phyloP scores from a whole-genome alignment of 2,797 vertebrate species.

The Pipistrellus kuhlii region DNA sequence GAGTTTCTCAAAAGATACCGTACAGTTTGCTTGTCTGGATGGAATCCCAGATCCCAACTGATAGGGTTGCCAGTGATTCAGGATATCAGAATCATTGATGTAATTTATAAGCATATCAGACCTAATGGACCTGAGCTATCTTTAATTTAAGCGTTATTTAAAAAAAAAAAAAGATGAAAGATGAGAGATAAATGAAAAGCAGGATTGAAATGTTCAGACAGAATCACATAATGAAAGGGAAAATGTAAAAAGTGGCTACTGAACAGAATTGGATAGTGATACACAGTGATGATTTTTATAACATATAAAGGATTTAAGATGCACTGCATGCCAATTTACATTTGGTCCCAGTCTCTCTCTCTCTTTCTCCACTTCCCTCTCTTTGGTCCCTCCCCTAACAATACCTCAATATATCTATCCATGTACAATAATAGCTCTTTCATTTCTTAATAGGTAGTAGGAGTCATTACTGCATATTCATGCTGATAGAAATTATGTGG shows the following conservation, averaged over 20 bases:
- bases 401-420: background rate
- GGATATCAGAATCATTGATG: background rate
- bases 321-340: background rate
- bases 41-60: background rate
- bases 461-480: background rate
- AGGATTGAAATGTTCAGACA: background rate
- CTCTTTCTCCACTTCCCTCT: background rate
- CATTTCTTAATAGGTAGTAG: slow-evolving; percentile 3
- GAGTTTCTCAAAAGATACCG: background rate
- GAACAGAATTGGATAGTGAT: background rate
- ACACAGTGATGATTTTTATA: background rate
- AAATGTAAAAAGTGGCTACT: background rate
- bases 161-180: background rate
- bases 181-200: background rate
- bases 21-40: background rate
- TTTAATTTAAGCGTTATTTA: background rate
- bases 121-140: background rate
- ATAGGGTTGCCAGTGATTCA: background rate
- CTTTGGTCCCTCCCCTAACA: background rate
- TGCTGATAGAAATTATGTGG: background rate
- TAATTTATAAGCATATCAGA: background rate
- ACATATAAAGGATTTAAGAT: background rate
- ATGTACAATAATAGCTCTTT: background rate
- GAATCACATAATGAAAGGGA: background rate
- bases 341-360: background rate